Evolutionary conservation across 2,888 invertebrate species (phyloP), one percentile per base, ranked within the genome.

Genomic region (Argyresthia albistria): DNA sequence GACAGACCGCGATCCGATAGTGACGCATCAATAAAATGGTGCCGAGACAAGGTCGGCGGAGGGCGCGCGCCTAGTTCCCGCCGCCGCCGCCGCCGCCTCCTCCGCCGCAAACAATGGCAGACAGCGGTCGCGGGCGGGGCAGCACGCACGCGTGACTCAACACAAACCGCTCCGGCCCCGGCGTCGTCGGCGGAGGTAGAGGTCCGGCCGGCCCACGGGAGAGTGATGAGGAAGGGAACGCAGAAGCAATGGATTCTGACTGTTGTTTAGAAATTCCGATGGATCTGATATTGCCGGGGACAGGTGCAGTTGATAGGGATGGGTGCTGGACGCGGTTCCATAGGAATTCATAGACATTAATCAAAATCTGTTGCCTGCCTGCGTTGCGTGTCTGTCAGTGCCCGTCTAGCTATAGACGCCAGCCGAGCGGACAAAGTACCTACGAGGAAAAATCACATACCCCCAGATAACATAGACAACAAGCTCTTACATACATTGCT

Each of bases 11-110:
- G 67, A 65, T 65, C 66, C 63, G 66, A 25, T 64, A 66, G 73
- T 83, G 82, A 82, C 83, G 81, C 81, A 80, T 76, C 74, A 78
- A 80, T 79, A 83, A 82, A 80, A 80, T 79, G 79, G 80, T 76
- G 80, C 70, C 79, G 79, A 75, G 80, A 77, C 82, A 83, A 84
- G 86, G 84, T 83, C 84, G 80, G 70, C 65, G 68, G 81, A 80
- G 80, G 81, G 80, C 81, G 77, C 77, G 71, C 67, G 75, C 65
- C 72, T 76, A 76, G 73, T 73, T 73, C 73, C 60, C 70, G 63
- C 60, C 58, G 57, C 60, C 58, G 58, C 56, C 50, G 50, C 12
- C 45, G 12, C 14, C 51, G 35, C 12, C 50, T 7, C 47, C n/a
- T 7, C 10, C 10, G 46, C 46, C 43, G 25, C 70, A 67, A 70